Evolutionary conservation across 2,113 vertebrate species (phyloP), one percentile per base, ranked within the genome.

Genomic region (Tragelaphus strepsiceros): DNA sequence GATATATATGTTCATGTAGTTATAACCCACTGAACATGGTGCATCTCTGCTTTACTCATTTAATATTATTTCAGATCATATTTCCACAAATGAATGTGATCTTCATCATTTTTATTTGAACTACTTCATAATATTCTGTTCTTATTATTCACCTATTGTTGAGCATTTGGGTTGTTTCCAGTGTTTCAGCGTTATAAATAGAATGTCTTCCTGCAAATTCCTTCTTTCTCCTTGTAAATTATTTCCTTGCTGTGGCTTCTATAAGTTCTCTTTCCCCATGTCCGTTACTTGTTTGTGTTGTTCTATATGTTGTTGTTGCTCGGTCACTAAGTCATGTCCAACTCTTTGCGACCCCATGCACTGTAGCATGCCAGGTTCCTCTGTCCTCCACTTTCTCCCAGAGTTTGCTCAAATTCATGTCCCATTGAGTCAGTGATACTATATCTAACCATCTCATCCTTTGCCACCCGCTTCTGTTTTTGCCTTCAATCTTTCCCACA

Each of bases 101-200:
- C 82, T n/a, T 97, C 21, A 89, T 89, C 96, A 30, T 97, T 97
- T 97, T 84, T 74, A 77, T 90, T 97, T 97, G 83, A 94, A 95
- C 39, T 78, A 78, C 80, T 95, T 90, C 39, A 32, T 94, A 92
- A 87, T 89, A 59, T 92, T 91, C 54, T 97, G 43, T 95, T 96
- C 83, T 95, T 96, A 84, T 84, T n/a, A 71, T 94, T 85, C n/a
- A 24, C 56, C n/a, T 71, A 90, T 91, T 93, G 92, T 96, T 93
- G 54, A 95, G 51, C 88, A 46, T 78, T 97, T 94, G 94, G 22
- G 78, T 93, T 95, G 22, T 64, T 95, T 96, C 85, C 91, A 94
- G 0, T 46, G 81, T 94, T 82, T 53, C 51, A 56, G 35, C 30
- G 39, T 96, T 96, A 82, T 94, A 94, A 94, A 95, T 84, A 96